A percentile compares a stretch with the other conserved stretches of the same genome.
phyloP scores from a whole-genome alignment of 2,113 vertebrate genomes.

The Odontophorus gujanensis region DNA sequence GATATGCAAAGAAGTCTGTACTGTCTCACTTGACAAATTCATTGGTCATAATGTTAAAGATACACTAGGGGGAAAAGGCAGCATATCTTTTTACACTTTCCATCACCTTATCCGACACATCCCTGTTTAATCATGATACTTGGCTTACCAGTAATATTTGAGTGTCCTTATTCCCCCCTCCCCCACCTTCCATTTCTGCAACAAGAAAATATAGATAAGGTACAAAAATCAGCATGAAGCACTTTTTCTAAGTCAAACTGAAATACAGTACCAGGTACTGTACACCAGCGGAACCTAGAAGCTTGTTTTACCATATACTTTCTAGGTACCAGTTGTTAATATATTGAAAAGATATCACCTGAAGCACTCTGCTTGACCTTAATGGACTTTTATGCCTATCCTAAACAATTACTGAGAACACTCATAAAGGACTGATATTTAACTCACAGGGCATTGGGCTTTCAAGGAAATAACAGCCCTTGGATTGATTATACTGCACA shows the following conservation, averaged over 20 bases:
- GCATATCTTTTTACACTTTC: constrained; percentile 69
- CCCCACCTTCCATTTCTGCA: background rate
- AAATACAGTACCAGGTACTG: constrained; percentile 26
- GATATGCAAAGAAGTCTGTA: constrained; percentile 68
- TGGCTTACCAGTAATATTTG: constrained; percentile 9
- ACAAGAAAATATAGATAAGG: constrained; percentile 40
- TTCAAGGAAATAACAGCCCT: background rate
- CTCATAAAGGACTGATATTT: background rate
- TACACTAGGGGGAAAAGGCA: constrained; percentile 46
- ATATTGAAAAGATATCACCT: background rate
- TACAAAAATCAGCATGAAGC: background rate
- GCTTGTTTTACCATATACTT: background rate
- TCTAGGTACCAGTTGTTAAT: background rate
- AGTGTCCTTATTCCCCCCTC: constrained; percentile 17
- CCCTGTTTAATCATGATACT: constrained; percentile 55
- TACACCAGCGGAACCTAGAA: background rate
- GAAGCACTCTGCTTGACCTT: background rate
- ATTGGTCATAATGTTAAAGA: constrained; percentile 77
- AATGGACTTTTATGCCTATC: background rate
- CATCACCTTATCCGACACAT: constrained; percentile 62
- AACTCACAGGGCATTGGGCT: background rate
- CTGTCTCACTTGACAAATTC: constrained; percentile 75
- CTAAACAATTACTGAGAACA: background rate
- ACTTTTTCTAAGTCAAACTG: background rate
- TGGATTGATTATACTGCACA: background rate